Base-by-base conservation (phyloP, 2,888 invertebrate species). In the Drepana falcataria region DNA sequence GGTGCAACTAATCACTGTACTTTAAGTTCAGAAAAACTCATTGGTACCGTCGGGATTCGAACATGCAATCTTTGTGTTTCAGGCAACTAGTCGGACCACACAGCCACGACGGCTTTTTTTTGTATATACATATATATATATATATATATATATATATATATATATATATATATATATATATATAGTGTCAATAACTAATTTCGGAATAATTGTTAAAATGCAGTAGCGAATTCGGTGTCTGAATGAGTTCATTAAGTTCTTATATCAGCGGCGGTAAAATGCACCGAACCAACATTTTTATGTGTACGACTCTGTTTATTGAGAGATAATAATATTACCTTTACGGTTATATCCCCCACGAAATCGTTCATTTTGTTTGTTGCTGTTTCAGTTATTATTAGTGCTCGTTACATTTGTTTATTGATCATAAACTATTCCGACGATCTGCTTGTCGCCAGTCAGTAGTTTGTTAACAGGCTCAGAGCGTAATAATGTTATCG, bases 311-410 rank as follows among this genome's bases (percentile, higher is more conserved):
- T 87, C 72, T 71, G 79, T 87, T 89, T 89, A 90, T 89, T 86
- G 85, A 88, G 89, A 89, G 84, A 88, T 89, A 87, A 88, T 89
- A 87, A 88, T 85, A 83, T 81, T 85, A 89, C 90, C 89, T 88
- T 88, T 89, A 89, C 81, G 87, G 82, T 79, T 73, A 80, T 79
- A 76, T 79, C 74, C 77, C 6, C 71, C 76, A 65, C 72, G 79
- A 72, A 83, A 81, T 71, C 76, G 77, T 79, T 83, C 77, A 75
- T 78, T 79, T 82, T 81, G 83, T 85, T 88, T 88, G 87, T 83
- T 86, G 87, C 85, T 85, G 85, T 89, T 87, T 83, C 87, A 81
- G 87, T 87, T 91, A 89, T 89, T 88, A 88, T 88, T 88, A 88
- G 87, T 87, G 84, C 83, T 77, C 79, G 84, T 91, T 84, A 87